These are phyloP conservation scores for Drosophila arawakana DNA, from an alignment of 1,140 invertebrate genomes.

Conservation along the genomic window DNA sequence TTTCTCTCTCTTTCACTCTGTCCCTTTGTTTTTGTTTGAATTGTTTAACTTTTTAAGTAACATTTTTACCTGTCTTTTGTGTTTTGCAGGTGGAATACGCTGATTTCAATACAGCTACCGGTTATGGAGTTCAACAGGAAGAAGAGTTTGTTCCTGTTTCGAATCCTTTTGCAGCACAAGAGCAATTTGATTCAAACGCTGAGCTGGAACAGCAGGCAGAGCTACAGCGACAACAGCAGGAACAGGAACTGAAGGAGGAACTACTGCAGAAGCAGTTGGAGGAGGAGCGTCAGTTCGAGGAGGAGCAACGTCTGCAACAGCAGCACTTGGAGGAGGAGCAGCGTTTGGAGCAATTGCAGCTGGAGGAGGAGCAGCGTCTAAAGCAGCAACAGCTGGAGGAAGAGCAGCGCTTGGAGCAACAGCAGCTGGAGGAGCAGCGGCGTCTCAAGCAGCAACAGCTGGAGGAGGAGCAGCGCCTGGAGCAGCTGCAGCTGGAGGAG, in stretches of 20 bases:
- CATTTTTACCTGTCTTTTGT: constrained; percentile 1
- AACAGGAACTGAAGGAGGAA: constrained; percentile 11
- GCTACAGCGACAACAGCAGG: too few relatives aligned
- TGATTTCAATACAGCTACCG: constrained; percentile 62
- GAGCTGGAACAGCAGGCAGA: constrained; percentile 8
- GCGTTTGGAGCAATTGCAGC: constrained; percentile 11
- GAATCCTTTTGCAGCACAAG: constrained; percentile 58
- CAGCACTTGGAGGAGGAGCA: constrained; percentile 26
- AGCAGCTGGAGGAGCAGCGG: constrained; percentile 6
- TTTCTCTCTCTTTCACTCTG: neutral
- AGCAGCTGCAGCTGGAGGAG: constrained; percentile 22
- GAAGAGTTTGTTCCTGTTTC: constrained; percentile 17
- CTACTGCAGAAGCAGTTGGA: constrained; percentile 9
- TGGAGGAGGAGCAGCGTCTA: constrained; percentile 19
- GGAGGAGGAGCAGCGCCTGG: constrained; percentile 20
- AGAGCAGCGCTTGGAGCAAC: constrained; percentile 1
- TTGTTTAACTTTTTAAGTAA: neutral
- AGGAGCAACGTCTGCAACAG: neutral
- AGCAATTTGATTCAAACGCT: constrained; percentile 9
- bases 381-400: constrained; percentile 2
- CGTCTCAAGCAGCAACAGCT: constrained; percentile 12
- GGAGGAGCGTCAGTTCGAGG: constrained; percentile 3
- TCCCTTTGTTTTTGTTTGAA: constrained; percentile 1
- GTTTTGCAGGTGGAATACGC: constrained; percentile 61
- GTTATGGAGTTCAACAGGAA: constrained; percentile 34